These are phyloP conservation scores for Python bivittatus DNA, from an alignment of 2,113 vertebrate species.

Conservation along the genomic window DNA sequence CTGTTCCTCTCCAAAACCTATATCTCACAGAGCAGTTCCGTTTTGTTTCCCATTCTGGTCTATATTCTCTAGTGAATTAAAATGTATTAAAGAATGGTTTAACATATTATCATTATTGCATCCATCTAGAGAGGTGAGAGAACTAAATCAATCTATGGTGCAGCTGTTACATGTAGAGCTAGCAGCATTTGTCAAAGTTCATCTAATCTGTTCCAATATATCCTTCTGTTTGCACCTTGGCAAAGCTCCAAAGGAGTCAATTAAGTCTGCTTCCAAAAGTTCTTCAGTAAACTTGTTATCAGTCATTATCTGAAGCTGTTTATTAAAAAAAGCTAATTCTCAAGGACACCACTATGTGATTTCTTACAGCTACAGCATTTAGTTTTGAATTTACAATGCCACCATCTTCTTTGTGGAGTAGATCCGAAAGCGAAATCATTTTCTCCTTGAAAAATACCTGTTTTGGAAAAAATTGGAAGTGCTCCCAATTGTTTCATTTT, in stretches of 20 bases:
- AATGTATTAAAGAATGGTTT: neutral
- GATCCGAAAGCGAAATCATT: neutral
- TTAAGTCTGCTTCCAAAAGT: neutral
- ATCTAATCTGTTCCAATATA: neutral
- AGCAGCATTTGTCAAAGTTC: neutral
- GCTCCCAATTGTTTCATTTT: neutral
- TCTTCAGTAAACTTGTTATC: neutral
- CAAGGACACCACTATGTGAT: neutral
- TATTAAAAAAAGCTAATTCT: neutral
- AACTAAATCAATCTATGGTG: neutral
- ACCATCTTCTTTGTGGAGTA: neutral
- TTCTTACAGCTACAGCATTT: neutral
- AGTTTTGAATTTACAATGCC: neutral
- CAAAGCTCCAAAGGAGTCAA: neutral
- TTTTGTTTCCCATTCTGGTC: neutral
- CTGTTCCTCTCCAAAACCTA: neutral
- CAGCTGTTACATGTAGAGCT: neutral
- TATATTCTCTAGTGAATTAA: neutral
- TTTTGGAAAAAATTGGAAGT: neutral
- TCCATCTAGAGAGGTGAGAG: neutral
- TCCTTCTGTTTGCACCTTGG: neutral
- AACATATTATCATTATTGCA: neutral
- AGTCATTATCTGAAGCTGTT: neutral
- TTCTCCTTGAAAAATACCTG: neutral
- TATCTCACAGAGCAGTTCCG: neutral